Evolutionary conservation across 1,140 invertebrate species (phyloP).

Genomic region (Thaumatotibia leucotreta): DNA sequence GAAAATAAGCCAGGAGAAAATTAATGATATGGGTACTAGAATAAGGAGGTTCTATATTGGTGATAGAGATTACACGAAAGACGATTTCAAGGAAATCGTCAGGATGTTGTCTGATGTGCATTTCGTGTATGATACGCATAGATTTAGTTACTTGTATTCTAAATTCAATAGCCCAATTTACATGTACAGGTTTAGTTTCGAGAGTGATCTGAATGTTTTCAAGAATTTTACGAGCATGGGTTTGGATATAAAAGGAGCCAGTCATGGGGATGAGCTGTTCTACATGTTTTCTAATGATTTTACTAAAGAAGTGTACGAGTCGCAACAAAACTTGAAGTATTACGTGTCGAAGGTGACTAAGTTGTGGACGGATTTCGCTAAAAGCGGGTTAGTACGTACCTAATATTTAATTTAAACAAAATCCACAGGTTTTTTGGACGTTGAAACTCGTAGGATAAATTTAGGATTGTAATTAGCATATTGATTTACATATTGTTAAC

Average conservation of each 20-base stretch:
- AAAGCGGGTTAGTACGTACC: too few species aligned
- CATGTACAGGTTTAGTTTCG: slow-evolving; percentile 73
- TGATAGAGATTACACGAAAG: slow-evolving; percentile 41
- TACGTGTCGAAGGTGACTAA: slow-evolving; percentile 71
- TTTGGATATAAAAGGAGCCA: slow-evolving; percentile 66
- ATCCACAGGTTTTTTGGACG: too few species aligned
- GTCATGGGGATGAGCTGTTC: slow-evolving; percentile 81
- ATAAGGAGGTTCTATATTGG: slow-evolving; percentile 74
- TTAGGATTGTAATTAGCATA: too few species aligned
- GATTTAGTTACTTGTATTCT: slow-evolving; percentile 54
- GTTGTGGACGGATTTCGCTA: slow-evolving; percentile 84
- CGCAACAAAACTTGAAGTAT: slow-evolving; percentile 44
- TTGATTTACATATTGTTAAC: too few species aligned
- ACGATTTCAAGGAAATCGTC: slow-evolving; percentile 42
- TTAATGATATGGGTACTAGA: slow-evolving; percentile 50
- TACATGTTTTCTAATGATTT: slow-evolving; percentile 78
- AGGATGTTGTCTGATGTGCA: slow-evolving; percentile 58
- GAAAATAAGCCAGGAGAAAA: slow-evolving; percentile 33
- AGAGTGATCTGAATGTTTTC: slow-evolving; percentile 53
- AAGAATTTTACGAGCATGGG: slow-evolving; percentile 36
- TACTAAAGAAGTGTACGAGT: slow-evolving; percentile 49
- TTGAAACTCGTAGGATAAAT: too few species aligned
- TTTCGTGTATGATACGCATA: slow-evolving; percentile 61
- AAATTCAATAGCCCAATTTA: slow-evolving; percentile 51
- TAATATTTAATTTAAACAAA: too few species aligned